Base-by-base conservation (phyloP, 2,888 invertebrate species). In the Rhingia rostrata region DNA sequence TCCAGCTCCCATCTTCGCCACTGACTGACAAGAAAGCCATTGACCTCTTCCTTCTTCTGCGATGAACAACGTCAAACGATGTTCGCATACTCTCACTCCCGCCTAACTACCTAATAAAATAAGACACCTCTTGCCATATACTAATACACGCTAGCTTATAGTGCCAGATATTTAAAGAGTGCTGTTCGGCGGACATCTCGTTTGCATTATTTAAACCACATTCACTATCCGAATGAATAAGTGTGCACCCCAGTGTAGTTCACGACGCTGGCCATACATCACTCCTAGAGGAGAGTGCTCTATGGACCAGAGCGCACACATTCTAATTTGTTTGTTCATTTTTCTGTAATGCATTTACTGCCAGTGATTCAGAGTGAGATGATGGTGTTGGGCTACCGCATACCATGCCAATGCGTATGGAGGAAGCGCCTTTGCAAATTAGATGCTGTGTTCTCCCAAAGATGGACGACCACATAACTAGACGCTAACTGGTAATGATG, bases 241-340 rank as follows among this genome's bases (percentile, higher is more conserved):
- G 45, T 51, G 39, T 64, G 22, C 12, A 53, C 53, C 33, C 7
- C 53, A 51, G 64, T 30, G 51, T 41, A 53, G 64, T 41, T 64
- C 64, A 51, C 39, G 39, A 43, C 66, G 33, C 22, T 12, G 14
- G 41, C 41, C 43, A 66, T 66, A 53, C 66, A 66, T 66, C 66
- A 66, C 66, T 60, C n/a, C 32, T 32, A 7, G 22, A 10, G 30
- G 9, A 1, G 60, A 33, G 33, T 60, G 47, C 54, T 56, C 67
- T 69, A 69, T 69, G 54, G 43, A 6, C 35, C 14, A 33, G 66
- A 12, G 41, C 43, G 35, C 45, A 22, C 10, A 54, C 37, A 67
- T 61, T 61, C 67, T 67, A 67, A 54, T 77, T 69, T 74, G 41
- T 66, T 58, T 64, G 58, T 56, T 35, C 47, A 61, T 77, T 77